phyloP scores from a whole-genome alignment of 2,113 vertebrate species.

The Vulpes vulpes region DNA sequence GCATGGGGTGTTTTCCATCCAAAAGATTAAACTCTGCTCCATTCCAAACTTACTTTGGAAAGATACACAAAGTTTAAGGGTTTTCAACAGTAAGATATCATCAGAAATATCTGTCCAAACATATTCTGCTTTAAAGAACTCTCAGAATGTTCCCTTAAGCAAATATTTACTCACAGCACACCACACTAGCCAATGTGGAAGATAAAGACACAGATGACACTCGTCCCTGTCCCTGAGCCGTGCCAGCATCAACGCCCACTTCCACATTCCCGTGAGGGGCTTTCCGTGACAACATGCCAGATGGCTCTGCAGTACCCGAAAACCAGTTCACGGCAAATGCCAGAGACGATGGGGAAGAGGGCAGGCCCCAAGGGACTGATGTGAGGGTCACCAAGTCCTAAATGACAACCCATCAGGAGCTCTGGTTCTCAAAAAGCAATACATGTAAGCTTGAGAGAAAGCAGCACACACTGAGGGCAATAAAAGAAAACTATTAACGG shows the following conservation, averaged over 20 bases:
- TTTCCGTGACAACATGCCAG: neutral
- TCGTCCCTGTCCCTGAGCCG: fast-evolving
- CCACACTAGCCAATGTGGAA: fast-evolving
- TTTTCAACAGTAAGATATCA: neutral
- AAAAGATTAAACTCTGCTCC: neutral
- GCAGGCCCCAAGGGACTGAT: neutral
- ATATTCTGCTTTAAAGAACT: neutral
- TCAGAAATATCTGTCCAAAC: neutral
- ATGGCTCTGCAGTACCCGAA: neutral
- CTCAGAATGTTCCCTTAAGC: neutral
- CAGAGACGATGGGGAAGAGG: neutral
- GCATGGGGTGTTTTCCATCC: fast-evolving
- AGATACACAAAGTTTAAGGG: no score
- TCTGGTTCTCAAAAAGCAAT: neutral
- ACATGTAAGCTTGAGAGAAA: fast-evolving
- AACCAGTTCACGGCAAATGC: fast-evolving
- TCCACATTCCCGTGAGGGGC: neutral
- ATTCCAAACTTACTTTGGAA: neutral
- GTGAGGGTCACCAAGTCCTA: neutral
- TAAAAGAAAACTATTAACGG: neutral
- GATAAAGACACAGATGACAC: fast-evolving
- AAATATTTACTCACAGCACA: neutral
- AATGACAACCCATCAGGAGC: fast-evolving
- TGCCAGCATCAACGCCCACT: fast-evolving
- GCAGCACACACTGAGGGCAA: no score